Percentiles rank a stretch among this genome's conserved stretches.
phyloP scores from a whole-genome alignment of 2,797 vertebrate genomes.

The Acipenser oxyrinchus region DNA sequence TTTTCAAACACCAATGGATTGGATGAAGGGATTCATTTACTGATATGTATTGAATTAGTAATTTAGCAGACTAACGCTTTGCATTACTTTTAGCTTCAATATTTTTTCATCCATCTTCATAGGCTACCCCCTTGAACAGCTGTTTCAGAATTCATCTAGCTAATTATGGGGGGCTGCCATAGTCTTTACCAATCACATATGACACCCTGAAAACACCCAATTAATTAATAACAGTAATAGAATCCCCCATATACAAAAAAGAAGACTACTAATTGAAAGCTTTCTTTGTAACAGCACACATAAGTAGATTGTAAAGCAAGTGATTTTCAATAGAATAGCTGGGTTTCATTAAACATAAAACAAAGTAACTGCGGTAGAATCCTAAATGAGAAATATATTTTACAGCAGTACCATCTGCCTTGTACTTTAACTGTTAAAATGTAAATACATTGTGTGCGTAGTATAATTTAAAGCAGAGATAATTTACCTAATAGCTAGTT shows the following conservation, averaged over 20 bases:
- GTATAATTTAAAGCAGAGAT: constrained; percentile 37
- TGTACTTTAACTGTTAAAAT: constrained; percentile 37
- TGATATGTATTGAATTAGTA: background rate
- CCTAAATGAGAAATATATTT: constrained; percentile 48
- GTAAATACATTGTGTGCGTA: constrained; percentile 37
- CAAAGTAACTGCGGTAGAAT: constrained; percentile 47
- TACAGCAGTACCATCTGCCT: constrained; percentile 53
- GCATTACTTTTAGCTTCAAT: background rate
- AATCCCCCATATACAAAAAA: constrained; percentile 43
- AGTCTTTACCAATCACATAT: constrained; percentile 41
- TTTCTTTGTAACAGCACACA: constrained; percentile 27
- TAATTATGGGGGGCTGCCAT: constrained; percentile 44
- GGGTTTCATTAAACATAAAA: constrained; percentile 49
- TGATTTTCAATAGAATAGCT: constrained; percentile 28
- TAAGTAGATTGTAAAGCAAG: constrained; percentile 23
- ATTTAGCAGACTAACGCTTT: background rate
- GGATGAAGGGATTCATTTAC: background rate
- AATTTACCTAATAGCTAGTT: too few relatives aligned
- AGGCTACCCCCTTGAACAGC: constrained; percentile 36
- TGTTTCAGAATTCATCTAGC: constrained; percentile 33
- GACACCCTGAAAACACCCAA: constrained; percentile 35
- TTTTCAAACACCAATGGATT: background rate
- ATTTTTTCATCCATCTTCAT: background rate
- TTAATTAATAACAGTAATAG: constrained; percentile 48
- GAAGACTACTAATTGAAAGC: constrained; percentile 42